These are phyloP conservation scores for Eurystomus glaucurus DNA, from an alignment of 2,797 vertebrate genomes.

Conservation along the genomic window DNA sequence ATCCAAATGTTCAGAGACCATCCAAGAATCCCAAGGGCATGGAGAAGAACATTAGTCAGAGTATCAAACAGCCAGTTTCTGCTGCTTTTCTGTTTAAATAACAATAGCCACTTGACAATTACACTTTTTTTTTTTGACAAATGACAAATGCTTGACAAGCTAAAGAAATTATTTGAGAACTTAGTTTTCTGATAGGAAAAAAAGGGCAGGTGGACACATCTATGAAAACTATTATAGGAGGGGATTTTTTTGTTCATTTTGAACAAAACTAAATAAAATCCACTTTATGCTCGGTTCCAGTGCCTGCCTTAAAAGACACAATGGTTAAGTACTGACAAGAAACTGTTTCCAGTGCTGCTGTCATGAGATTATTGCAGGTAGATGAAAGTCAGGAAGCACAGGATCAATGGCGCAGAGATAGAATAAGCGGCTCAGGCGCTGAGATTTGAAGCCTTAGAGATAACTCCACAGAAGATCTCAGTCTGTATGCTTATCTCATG, in stretches of 20 bases:
- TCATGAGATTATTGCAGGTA: neutral
- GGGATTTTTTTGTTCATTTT: neutral
- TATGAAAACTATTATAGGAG: neutral
- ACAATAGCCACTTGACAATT: neutral
- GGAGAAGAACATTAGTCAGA: neutral
- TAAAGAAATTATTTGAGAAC: neutral
- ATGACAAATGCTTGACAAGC: neutral
- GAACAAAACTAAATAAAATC: neutral
- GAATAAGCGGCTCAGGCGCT: neutral
- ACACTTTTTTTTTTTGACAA: neutral
- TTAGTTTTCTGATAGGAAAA: neutral
- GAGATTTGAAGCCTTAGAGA: neutral
- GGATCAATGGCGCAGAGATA: neutral
- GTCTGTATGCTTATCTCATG: neutral
- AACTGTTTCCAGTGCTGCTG: conserved; percentile 4
- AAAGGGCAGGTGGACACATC: neutral
- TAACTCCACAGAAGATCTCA: neutral
- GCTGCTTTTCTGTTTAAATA: neutral
- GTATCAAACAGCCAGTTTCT: neutral
- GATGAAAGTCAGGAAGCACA: neutral
- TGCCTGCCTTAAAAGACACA: neutral
- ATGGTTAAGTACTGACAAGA: neutral
- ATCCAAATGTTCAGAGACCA: neutral
- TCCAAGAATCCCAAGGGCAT: neutral
- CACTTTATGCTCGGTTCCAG: neutral